Percentiles rank a stretch among this genome's conserved stretches.
phyloP scores from a whole-genome alignment of 2,888 invertebrate genomes.

The Eupithecia tripunctaria region DNA sequence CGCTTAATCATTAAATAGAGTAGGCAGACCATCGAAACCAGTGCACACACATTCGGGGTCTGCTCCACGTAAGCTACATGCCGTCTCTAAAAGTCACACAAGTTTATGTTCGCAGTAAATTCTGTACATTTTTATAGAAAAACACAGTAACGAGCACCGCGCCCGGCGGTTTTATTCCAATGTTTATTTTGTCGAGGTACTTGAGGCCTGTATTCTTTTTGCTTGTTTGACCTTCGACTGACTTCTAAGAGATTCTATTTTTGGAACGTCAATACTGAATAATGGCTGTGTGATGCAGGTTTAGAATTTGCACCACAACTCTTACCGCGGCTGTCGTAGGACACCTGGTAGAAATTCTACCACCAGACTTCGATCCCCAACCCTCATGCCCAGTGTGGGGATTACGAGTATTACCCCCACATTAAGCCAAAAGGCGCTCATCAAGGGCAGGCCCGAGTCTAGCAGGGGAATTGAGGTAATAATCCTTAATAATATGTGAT shows the following conservation, averaged over 20 bases:
- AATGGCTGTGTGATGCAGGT: too few species aligned
- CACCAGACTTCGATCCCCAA: too few species aligned
- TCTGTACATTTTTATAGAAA: conserved; percentile 16
- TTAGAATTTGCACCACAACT: too few species aligned
- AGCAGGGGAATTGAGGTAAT: too few species aligned
- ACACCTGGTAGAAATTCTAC: too few species aligned
- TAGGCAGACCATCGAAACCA: not conserved
- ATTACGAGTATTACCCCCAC: too few species aligned
- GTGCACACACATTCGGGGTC: not conserved
- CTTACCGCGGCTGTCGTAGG: too few species aligned
- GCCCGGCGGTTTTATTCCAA: conserved; percentile 1
- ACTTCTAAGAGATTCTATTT: not conserved
- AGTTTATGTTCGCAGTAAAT: conserved; percentile 11
- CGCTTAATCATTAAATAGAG: too few species aligned
- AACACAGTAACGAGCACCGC: conserved; percentile 11
- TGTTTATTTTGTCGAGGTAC: conserved; percentile 10
- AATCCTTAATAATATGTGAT: too few species aligned
- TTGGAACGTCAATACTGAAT: not conserved
- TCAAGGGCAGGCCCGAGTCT: too few species aligned
- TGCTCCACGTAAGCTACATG: not conserved
- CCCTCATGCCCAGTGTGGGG: too few species aligned
- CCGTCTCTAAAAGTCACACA: conserved; percentile 10
- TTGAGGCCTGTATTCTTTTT: not conserved
- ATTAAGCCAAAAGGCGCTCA: too few species aligned
- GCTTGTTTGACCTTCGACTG: not conserved